Percentiles rank a stretch among this genome's conserved stretches.
phyloP scores from a whole-genome alignment of 2,113 vertebrate species.

The Phainopepla nitens region DNA sequence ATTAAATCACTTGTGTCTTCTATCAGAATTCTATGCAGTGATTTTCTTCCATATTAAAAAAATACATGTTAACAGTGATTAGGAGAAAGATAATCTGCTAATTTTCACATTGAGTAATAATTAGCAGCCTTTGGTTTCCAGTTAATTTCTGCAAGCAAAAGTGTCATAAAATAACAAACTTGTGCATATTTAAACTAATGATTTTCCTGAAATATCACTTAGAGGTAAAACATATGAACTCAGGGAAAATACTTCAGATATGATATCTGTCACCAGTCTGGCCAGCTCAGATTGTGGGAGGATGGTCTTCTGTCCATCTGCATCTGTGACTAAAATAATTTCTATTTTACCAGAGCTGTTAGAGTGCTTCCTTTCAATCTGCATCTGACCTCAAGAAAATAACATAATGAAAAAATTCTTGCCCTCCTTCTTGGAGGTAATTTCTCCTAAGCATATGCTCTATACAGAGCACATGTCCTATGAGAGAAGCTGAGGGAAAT shows the following conservation, averaged over 20 bases:
- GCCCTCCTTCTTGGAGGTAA: not conserved
- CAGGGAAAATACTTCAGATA: not conserved
- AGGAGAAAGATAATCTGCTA: not conserved
- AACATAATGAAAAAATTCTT: not conserved
- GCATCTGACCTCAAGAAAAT: not conserved
- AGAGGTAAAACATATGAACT: not conserved
- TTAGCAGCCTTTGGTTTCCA: not conserved
- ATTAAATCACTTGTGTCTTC: not conserved
- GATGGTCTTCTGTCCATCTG: not conserved
- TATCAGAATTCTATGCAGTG: not conserved
- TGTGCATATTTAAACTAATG: not conserved
- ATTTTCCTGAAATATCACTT: not conserved
- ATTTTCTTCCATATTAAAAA: not conserved
- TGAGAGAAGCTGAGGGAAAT: not conserved
- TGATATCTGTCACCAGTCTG: not conserved
- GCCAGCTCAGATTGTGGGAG: not conserved
- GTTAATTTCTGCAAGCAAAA: not conserved
- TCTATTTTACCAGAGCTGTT: not conserved
- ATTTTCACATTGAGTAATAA: not conserved
- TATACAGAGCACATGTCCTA: too few species aligned
- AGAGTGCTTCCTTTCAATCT: not conserved
- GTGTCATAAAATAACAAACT: not conserved
- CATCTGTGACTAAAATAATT: not conserved
- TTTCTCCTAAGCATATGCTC: not conserved
- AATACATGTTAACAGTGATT: not conserved